Evolutionary conservation across 2,888 invertebrate species (phyloP).

Genomic region (Acanthosepion lycidas): DNA sequence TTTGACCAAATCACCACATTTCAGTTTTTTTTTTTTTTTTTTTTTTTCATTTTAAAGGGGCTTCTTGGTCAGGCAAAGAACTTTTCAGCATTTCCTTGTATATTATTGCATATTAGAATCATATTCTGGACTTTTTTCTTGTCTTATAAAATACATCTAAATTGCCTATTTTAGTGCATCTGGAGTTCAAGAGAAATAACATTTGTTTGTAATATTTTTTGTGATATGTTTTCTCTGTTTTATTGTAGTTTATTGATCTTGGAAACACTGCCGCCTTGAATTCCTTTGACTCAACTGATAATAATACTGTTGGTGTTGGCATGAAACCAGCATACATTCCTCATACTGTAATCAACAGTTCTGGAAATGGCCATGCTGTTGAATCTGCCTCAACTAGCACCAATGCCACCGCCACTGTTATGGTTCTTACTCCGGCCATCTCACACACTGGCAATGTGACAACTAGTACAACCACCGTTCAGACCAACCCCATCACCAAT

Average conservation of each 20-base stretch:
- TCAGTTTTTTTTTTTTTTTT: no score
- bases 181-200: background rate
- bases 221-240: background rate
- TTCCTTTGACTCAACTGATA: conserved; percentile 61
- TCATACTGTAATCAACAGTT: conserved; percentile 49
- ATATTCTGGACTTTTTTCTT: background rate
- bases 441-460: conserved; percentile 46
- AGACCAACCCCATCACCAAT: conserved; percentile 56
- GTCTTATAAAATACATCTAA: background rate
- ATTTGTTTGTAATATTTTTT: background rate
- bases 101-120: background rate
- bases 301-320: conserved; percentile 53
- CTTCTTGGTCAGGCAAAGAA: no score
- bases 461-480: conserved; percentile 53
- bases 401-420: conserved; percentile 63
- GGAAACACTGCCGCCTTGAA: conserved; percentile 67
- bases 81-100: no score
- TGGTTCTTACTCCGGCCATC: conserved; percentile 55
- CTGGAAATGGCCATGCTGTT: conserved; percentile 54
- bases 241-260: conserved; percentile 68
- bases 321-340: conserved; percentile 52
- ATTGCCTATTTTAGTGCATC: background rate
- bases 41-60: no score
- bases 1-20: no score
- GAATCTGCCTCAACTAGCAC: conserved; percentile 53